Base-by-base conservation (phyloP, 2,113 vertebrate species). In the Labrus mixtus region DNA sequence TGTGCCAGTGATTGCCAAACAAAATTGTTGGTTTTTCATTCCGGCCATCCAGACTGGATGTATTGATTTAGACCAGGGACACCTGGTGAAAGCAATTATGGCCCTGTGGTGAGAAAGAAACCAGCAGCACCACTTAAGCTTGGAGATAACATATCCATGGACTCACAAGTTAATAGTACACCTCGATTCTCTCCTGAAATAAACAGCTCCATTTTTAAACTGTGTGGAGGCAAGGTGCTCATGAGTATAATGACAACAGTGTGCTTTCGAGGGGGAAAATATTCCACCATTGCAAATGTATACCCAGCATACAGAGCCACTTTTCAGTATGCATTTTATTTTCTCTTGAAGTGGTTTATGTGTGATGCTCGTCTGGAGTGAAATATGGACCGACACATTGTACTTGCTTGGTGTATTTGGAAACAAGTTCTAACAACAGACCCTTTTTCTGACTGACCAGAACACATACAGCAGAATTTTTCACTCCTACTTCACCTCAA, bases 21-120 rank as follows among this genome's bases (percentile, higher is more conserved):
- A 61, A 0, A 66, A 61, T 8, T 68, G 29, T 45, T 33, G 16
- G n/a, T 68, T 75, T 33, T 74, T 68, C 3, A 29, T 41, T 79
- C 4, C 25, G 37, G 50, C 58, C 55, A 60, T 74, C n/a, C 53
- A 56, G 36, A 16, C 9, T 55, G 51, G 25, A 70, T 17, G 45
- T 45, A 71, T 57, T 53, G 69, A 80, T 72, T 36, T 29, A 79
- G 48, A 56, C 50, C 55, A 33, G 43, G 53, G 41, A 65, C 76
- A 56, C 73, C 54, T 23, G 55, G 59, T 78, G 64, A 69, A 81
- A 46, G 68, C 59, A 62, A 79, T 81, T 73, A 54, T 46, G 1
- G n/a, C 17, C 67, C 46, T n/a, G 48, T 51, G 71, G 59, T 58
- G 57, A 3, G 59, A 58, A 22, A 45, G 72, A 68, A 62, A 33